Conservation (phyloP, 2,888 invertebrate genomes). For the Dinocampus coccinellae region DNA sequence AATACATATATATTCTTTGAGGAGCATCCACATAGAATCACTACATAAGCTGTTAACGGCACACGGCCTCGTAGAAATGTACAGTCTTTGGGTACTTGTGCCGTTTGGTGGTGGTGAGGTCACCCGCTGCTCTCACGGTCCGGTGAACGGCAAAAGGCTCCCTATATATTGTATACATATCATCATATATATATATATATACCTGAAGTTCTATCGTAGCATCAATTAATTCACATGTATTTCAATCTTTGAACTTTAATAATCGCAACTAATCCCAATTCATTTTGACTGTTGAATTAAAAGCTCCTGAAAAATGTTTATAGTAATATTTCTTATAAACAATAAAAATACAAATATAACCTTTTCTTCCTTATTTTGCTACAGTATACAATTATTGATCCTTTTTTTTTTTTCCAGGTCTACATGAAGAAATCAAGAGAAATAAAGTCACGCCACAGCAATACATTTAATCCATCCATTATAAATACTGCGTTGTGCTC, state of each 20-base stretch:
- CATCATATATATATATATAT: background rate
- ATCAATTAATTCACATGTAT: background rate
- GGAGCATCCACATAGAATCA: conserved; percentile 14
- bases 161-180: background rate
- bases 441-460: conserved; percentile 28
- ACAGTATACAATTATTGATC: background rate
- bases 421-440: conserved; percentile 18
- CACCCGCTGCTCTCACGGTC: conserved; percentile 60
- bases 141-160: conserved; percentile 47
- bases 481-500: conserved; percentile 16
- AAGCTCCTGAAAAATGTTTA: background rate
- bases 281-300: too few species aligned
- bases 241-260: too few species aligned
- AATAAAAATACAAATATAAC: too few species aligned
- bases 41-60: conserved; percentile 53
- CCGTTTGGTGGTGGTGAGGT: conserved; percentile 52
- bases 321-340: too few species aligned
- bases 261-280: too few species aligned
- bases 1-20: background rate
- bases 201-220: background rate
- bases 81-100: conserved; percentile 40
- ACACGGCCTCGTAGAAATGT: conserved; percentile 52
- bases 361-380: too few species aligned
- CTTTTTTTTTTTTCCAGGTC: background rate
- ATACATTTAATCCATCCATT: conserved; percentile 21